A percentile compares a stretch with the other conserved stretches of the same genome.
Evolutionary conservation across 2,888 invertebrate genomes (phyloP).

Genomic region (Eustalomyia histrio): DNA sequence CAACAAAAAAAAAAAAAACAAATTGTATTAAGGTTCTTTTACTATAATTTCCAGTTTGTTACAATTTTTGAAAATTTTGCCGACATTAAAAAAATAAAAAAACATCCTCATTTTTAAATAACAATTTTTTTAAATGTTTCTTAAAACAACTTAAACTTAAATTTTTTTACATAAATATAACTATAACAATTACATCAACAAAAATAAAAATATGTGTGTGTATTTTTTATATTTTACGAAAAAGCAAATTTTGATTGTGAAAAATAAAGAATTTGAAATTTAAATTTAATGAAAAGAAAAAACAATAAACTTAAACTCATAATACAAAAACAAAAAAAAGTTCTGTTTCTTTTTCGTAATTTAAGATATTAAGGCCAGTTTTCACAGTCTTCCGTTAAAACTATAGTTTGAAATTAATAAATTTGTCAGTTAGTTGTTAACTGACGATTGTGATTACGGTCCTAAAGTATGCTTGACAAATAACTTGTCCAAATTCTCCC

Average conservation of each 20-base stretch:
- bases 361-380: slow-evolving; percentile 50
- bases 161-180: slow-evolving; percentile 57
- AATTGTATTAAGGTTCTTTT: neutral
- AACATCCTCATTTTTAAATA: slow-evolving; percentile 44
- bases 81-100: slow-evolving; percentile 40
- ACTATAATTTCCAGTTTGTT: slow-evolving; percentile 29
- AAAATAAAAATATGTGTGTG: slow-evolving; percentile 73
- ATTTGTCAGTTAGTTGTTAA: neutral
- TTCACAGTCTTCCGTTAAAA: slow-evolving; percentile 4
- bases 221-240: slow-evolving; percentile 76
- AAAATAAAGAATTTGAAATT: slow-evolving; percentile 66
- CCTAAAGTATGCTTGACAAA: neutral
- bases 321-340: slow-evolving; percentile 60
- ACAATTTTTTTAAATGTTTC: slow-evolving; percentile 44
- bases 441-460: neutral
- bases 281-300: slow-evolving; percentile 53
- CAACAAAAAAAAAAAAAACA: too few species aligned
- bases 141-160: slow-evolving; percentile 47
- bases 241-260: slow-evolving; percentile 76
- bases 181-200: slow-evolving; percentile 56
- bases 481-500: slow-evolving; percentile 21
- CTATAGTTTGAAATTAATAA: neutral
- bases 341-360: slow-evolving; percentile 65
- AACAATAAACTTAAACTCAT: slow-evolving; percentile 63
- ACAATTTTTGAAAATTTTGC: slow-evolving; percentile 59